These are phyloP conservation scores for Stictocephala bisonia DNA, from an alignment of 2,888 invertebrate genomes.

Conservation along the genomic window DNA sequence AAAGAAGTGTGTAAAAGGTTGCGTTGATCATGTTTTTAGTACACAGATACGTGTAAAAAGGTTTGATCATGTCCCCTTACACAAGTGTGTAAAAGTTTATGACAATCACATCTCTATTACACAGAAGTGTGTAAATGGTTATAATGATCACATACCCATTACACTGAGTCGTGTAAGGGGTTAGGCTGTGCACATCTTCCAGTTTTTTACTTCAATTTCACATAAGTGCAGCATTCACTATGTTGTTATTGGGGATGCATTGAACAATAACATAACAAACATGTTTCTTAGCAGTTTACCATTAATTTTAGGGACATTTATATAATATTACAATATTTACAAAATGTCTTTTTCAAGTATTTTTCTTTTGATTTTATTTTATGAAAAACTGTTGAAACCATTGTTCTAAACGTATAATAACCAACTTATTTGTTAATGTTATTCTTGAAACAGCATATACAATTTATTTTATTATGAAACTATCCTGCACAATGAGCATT, in stretches of 20 bases:
- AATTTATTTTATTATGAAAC: background rate
- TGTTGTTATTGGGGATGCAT: constrained; percentile 16
- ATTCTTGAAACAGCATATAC: background rate
- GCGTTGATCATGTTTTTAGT: too few species aligned
- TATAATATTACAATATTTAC: constrained; percentile 44
- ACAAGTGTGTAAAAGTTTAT: too few species aligned
- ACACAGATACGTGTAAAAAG: too few species aligned
- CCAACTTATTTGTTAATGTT: background rate
- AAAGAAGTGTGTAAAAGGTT: too few species aligned
- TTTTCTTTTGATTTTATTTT: constrained; percentile 6
- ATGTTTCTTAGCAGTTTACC: constrained; percentile 24
- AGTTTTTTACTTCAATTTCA: background rate
- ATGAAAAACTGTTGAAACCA: constrained; percentile 15
- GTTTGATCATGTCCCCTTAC: too few species aligned
- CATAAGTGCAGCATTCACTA: constrained; percentile 25
- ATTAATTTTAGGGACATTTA: constrained; percentile 40
- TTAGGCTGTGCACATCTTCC: constrained; percentile 19
- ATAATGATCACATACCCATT: too few species aligned
- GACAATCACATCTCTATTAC: too few species aligned
- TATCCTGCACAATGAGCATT: constrained; percentile 36
- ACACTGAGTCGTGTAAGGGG: too few species aligned
- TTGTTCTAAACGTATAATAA: background rate
- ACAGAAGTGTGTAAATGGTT: too few species aligned
- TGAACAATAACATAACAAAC: constrained; percentile 30
- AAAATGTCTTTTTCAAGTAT: constrained; percentile 28